Evolutionary conservation across 2,797 vertebrate genomes (phyloP).

Genomic region (Gouania willdenowi): DNA sequence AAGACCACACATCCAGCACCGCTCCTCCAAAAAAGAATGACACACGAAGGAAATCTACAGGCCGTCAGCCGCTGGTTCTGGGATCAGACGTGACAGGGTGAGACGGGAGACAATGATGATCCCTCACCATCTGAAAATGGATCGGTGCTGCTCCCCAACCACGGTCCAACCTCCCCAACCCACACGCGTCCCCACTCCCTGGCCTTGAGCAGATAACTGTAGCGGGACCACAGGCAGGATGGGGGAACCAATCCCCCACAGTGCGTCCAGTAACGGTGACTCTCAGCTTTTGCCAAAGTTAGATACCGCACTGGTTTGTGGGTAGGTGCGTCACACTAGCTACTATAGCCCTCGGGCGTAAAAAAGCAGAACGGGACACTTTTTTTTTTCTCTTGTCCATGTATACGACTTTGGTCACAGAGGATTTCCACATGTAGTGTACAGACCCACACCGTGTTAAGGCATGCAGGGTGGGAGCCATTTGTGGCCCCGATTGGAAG

Average conservation of each 20-base stretch:
- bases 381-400: slow-evolving; percentile 39
- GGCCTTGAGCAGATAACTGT: slow-evolving; percentile 73
- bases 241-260: slow-evolving; percentile 54
- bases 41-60: slow-evolving; percentile 36
- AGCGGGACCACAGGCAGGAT: slow-evolving; percentile 25
- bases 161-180: slow-evolving; percentile 42
- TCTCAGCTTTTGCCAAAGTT: slow-evolving; percentile 24
- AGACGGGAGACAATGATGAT: slow-evolving; percentile 70
- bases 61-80: slow-evolving; percentile 34
- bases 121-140: slow-evolving; percentile 62
- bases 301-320: slow-evolving; percentile 57
- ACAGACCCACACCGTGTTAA: slow-evolving; percentile 47
- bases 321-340: slow-evolving; percentile 54
- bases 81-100: slow-evolving; percentile 68
- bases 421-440: slow-evolving; percentile 35
- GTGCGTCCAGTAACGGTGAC: slow-evolving; percentile 39
- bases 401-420: slow-evolving; percentile 53
- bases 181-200: slow-evolving; percentile 51
- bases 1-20: slow-evolving; percentile 65
- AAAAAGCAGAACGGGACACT: slow-evolving; percentile 3
- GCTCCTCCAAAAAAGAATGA: slow-evolving; percentile 6
- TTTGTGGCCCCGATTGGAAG: slow-evolving; percentile 53
- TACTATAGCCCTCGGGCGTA: slow-evolving; percentile 27
- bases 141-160: slow-evolving; percentile 48
- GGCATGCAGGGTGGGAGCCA: slow-evolving; percentile 39